Evolutionary conservation across 2,797 vertebrate species (phyloP), one percentile per base, ranked within the genome.

Genomic region (Eurystomus glaucurus): DNA sequence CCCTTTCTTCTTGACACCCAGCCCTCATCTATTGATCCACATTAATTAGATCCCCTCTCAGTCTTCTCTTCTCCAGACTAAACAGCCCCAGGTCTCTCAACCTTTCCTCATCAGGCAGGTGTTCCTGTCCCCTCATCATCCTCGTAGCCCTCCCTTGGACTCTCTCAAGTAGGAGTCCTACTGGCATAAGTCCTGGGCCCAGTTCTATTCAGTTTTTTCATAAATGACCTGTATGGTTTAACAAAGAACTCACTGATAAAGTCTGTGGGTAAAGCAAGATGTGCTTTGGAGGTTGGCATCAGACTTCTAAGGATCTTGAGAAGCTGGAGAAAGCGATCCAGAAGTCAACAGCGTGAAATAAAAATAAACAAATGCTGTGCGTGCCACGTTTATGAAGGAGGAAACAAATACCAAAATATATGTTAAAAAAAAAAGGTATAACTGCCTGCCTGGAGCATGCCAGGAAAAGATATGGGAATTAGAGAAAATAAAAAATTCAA

Each of bases 401-500:
- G 52, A 80, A 74, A 39, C 22, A 61, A 87, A 83, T n/a, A 77
- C 14, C 48, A 70, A 91, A 91, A 51, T 43, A 43, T 43, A 43
- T 43, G 13, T 43, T 62, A 35, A 7, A 45, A 62, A 78, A 75
- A 54, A 52, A 18, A 25, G 19, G 28, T 92, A 15, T 65, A 72
- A 58, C 19, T 70, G 61, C 8, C 33, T 75, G 80, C 75, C 69
- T 90, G 85, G 58, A 83, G 45, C 22, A 6, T 92, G 74, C 76
- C 65, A 86, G 79, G 61, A 72, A 85, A 74, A 90, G 88, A 64
- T 51, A 43, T 7, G 29, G 79, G 76, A 90, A 93, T 93, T 70
- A 45, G 71, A 85, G 92, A 57, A 88, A 90, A 95, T 75, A 35
- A 75, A 91, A 91, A 88, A 77, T 64, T 14, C 70, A 95, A 50